Conservation (phyloP, 2,888 invertebrate genomes). For the Ephialtes manifestator region DNA sequence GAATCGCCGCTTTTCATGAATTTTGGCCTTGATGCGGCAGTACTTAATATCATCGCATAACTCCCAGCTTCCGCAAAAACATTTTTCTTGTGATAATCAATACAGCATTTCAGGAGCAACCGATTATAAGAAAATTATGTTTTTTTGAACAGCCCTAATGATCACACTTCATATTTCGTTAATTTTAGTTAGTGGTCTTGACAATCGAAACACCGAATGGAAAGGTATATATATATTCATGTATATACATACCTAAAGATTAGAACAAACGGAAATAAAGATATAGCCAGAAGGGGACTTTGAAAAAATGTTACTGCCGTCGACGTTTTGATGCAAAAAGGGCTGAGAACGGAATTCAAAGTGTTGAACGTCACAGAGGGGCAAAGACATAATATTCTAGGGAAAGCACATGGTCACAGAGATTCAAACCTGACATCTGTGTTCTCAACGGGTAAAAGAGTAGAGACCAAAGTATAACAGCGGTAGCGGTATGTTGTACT, state of each 20-base stretch:
- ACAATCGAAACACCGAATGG: not conserved
- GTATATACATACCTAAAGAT: not conserved
- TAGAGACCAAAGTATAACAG: conserved; percentile 23
- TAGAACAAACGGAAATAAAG: not conserved
- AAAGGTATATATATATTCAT: not conserved
- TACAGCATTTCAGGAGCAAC: too few relatives aligned
- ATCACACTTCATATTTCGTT: not conserved
- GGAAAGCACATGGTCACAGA: conserved; percentile 69
- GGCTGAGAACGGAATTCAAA: conserved; percentile 33
- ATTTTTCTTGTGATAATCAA: too few relatives aligned
- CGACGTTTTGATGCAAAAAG: conserved; percentile 32
- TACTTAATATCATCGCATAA: too few relatives aligned
- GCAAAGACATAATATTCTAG: conserved; percentile 61
- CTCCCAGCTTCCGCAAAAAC: too few relatives aligned
- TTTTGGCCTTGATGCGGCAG: too few relatives aligned
- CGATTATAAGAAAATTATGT: too few relatives aligned
- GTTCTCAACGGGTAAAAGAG: conserved; percentile 38
- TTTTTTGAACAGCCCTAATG: too few relatives aligned
- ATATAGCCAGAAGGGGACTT: conserved; percentile 51
- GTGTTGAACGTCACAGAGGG: conserved; percentile 41
- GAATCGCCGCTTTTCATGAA: too few relatives aligned
- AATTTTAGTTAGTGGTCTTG: not conserved
- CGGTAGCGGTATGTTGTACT: conserved; percentile 26
- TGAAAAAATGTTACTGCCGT: conserved; percentile 36
- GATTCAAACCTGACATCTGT: conserved; percentile 27